Conservation (phyloP, 1,140 invertebrate species). For the Lysiphlebus fabarum region DNA sequence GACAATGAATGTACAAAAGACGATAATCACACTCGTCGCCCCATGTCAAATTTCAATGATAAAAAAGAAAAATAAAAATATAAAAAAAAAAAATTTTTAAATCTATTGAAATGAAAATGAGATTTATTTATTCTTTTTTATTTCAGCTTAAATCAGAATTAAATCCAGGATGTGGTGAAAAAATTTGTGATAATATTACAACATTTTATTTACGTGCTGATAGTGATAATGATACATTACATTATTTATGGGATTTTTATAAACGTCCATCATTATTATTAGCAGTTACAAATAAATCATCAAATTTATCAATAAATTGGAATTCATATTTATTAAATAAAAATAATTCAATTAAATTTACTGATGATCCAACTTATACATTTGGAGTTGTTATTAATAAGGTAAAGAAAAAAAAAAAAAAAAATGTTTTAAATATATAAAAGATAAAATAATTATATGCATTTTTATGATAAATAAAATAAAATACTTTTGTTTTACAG, state of each 20-base stretch:
- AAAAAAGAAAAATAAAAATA: background rate
- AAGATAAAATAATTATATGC: too few relatives aligned
- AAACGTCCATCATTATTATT: conserved; percentile 56
- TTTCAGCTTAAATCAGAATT: conserved; percentile 40
- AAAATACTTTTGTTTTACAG: conserved; percentile 41
- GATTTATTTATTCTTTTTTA: conserved; percentile 6
- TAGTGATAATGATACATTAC: conserved; percentile 56
- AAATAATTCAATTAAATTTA: conserved; percentile 48
- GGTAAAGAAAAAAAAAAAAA: conserved; percentile 38
- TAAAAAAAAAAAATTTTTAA: background rate
- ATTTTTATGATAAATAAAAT: background rate
- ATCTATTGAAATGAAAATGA: background rate
- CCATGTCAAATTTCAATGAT: background rate
- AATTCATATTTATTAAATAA: conserved; percentile 34
- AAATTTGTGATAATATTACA: conserved; percentile 39
- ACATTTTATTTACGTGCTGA: conserved; percentile 55
- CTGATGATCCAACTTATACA: conserved; percentile 53
- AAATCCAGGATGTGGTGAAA: conserved; percentile 41
- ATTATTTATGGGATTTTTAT: conserved; percentile 63
- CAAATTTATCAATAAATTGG: conserved; percentile 55
- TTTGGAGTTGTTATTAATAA: conserved; percentile 59
- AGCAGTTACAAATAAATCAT: conserved; percentile 48
- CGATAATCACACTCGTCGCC: background rate
- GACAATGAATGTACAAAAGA: conserved; percentile 12
- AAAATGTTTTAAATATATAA: too few relatives aligned